These are phyloP conservation scores for Laodelphax striatellus DNA, from an alignment of 1,140 invertebrate genomes.

Conservation along the genomic window DNA sequence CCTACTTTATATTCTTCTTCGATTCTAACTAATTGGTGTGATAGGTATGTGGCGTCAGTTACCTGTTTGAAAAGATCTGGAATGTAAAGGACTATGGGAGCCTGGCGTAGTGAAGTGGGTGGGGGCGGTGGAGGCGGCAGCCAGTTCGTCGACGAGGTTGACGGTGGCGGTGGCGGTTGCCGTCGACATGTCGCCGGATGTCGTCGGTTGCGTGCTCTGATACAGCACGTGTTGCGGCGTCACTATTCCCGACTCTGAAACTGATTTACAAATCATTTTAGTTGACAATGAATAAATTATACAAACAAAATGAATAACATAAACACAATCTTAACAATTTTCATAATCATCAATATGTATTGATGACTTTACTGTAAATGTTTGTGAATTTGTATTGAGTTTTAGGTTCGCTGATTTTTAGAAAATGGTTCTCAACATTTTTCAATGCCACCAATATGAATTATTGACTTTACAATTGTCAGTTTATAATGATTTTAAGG, in stretches of 20 bases:
- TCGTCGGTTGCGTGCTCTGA: not conserved
- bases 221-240: slow-evolving; percentile 8
- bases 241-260: slow-evolving; percentile 19
- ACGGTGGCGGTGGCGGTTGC: not conserved
- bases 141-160: slow-evolving; percentile 1
- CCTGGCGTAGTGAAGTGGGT: slow-evolving; percentile 18
- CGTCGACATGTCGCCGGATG: not conserved
- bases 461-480: too few species aligned
- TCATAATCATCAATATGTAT: too few species aligned
- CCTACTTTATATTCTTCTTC: too few species aligned
- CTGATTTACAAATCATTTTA: not conserved
- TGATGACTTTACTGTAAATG: too few species aligned
- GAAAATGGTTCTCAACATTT: too few species aligned
- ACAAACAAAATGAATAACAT: too few species aligned
- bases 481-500: too few species aligned
- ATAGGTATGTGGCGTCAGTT: not conserved
- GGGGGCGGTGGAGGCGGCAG: not conserved
- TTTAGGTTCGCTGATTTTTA: too few species aligned
- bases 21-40: not conserved
- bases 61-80: slow-evolving; percentile 14
- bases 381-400: too few species aligned
- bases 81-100: slow-evolving; percentile 22
- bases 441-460: too few species aligned
- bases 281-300: not conserved
- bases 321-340: not conserved